Conservation (phyloP, 2,888 invertebrate genomes). For the Acronicta psi region DNA sequence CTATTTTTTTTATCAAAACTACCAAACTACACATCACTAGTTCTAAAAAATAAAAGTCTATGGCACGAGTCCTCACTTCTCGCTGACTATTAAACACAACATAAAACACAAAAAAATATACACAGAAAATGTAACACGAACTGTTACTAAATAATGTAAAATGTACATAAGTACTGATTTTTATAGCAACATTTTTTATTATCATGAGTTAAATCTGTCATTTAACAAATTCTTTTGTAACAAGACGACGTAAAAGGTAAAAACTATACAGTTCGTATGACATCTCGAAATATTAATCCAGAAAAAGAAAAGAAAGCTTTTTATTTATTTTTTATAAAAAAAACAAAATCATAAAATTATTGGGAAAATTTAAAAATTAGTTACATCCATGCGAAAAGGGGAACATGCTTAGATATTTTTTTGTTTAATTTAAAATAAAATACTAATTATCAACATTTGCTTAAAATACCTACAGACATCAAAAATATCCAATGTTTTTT, state of each 20-base stretch:
- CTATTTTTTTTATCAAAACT: slow-evolving; percentile 18
- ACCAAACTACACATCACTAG: slow-evolving; percentile 51
- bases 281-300: slow-evolving; percentile 39
- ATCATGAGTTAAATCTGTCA: no score
- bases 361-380: slow-evolving; percentile 51
- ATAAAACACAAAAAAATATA: slow-evolving; percentile 61
- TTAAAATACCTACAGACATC: slow-evolving; percentile 18
- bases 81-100: slow-evolving; percentile 72
- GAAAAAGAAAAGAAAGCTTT: slow-evolving; percentile 40
- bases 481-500: slow-evolving; percentile 2
- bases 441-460: slow-evolving; percentile 46
- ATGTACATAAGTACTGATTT: background rate
- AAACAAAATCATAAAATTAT: slow-evolving; percentile 38
- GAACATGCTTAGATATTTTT: slow-evolving; percentile 29
- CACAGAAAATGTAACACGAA: slow-evolving; percentile 48
- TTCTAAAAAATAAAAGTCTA: slow-evolving; percentile 52
- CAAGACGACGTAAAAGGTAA: no score
- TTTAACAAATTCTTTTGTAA: no score
- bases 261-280: slow-evolving; percentile 43
- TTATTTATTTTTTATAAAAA: slow-evolving; percentile 16
- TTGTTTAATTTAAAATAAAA: background rate
- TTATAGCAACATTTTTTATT: no score
- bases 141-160: slow-evolving; percentile 9
- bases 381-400: slow-evolving; percentile 54
- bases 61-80: slow-evolving; percentile 73